Conservation (phyloP, 2,797 vertebrate genomes). For the Eulemur coronatus region DNA sequence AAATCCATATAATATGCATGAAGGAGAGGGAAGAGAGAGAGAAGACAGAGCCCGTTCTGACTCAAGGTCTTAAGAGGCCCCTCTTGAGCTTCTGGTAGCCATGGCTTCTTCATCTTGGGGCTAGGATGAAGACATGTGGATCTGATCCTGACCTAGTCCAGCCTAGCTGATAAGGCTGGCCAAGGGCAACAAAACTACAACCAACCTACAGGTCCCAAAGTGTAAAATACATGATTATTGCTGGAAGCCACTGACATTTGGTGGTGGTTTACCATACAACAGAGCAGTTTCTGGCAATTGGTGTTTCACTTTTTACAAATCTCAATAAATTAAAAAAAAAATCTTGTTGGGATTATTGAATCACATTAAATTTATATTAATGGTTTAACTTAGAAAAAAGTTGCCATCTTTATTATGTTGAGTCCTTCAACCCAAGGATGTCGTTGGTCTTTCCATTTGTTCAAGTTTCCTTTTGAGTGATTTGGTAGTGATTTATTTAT, state of each 20-base stretch:
- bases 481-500: background rate
- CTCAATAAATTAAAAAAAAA: background rate
- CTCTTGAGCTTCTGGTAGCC: background rate
- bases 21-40: background rate
- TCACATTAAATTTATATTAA: background rate
- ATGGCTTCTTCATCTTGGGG: background rate
- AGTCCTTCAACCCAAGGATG: background rate
- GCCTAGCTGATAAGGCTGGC: background rate
- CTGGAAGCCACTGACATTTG: background rate
- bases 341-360: background rate
- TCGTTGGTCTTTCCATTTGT: background rate
- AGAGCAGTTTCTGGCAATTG: background rate
- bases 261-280: background rate
- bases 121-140: background rate
- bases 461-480: background rate
- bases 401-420: background rate
- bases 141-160: background rate
- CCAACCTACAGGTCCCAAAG: background rate
- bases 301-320: background rate
- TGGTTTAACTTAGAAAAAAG: background rate
- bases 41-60: background rate
- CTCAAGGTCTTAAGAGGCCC: background rate
- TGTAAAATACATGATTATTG: background rate
- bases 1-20: background rate
- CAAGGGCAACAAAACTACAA: background rate